Conservation (phyloP, 2,113 vertebrate species). For the Oryzias woworae region DNA sequence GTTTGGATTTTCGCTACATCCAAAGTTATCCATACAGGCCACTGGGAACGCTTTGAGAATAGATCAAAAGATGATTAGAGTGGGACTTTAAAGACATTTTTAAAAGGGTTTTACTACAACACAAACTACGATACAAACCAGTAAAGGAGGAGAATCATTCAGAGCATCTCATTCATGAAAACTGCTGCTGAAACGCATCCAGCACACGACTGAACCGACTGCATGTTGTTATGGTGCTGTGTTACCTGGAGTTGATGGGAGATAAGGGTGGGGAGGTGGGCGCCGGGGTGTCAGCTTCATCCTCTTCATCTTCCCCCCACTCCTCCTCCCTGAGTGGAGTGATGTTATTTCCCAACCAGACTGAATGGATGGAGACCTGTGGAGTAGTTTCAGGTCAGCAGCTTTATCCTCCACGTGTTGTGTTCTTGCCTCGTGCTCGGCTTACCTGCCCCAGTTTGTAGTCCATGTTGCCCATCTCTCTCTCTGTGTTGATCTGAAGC, state of each 20-base stretch:
- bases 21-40: no score
- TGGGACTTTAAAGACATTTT: no score
- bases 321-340: constrained; percentile 95
- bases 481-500: constrained; percentile 93
- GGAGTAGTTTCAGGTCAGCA: neutral
- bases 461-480: constrained; percentile 93
- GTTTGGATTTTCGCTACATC: no score
- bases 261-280: constrained; percentile 86
- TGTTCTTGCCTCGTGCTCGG: neutral
- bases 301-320: constrained; percentile 96
- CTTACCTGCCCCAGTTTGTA: constrained; percentile 94
- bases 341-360: constrained; percentile 97
- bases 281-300: constrained; percentile 85
- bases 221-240: neutral
- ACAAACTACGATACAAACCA: no score
- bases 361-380: constrained; percentile 96
- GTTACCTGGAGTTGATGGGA: constrained; percentile 91
- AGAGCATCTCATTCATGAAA: no score
- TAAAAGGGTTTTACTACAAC: no score
- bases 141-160: no score
- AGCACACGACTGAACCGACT: no score
- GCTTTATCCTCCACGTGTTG: neutral
- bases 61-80: no score
- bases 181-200: no score
- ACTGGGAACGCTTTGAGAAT: no score